These are phyloP conservation scores for Columba janthina DNA, from an alignment of 2,113 vertebrate species.

Conservation along the genomic window DNA sequence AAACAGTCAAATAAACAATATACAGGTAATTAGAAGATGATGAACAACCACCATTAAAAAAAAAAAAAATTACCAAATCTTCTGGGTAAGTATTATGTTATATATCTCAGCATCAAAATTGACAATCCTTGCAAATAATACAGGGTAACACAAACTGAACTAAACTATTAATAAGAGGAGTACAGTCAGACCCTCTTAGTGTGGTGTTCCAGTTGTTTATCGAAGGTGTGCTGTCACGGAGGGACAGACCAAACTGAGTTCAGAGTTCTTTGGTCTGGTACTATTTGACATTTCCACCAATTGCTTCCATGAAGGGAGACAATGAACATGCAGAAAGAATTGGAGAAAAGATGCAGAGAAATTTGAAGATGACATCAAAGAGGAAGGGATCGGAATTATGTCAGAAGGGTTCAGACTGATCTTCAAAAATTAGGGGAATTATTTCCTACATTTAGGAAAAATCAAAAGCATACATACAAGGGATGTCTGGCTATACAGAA, in stretches of 20 bases:
- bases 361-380: neutral
- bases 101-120: neutral
- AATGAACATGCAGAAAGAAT: neutral
- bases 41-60: neutral
- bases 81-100: neutral
- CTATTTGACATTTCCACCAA: neutral
- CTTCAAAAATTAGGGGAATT: neutral
- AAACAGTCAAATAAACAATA: neutral
- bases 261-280: neutral
- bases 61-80: neutral
- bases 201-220: neutral
- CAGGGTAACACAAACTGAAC: neutral
- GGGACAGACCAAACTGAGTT: neutral
- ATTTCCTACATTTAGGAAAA: neutral
- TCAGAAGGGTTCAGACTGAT: neutral
- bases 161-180: neutral
- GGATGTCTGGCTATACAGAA: neutral
- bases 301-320: neutral
- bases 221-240: neutral
- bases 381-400: neutral
- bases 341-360: neutral
- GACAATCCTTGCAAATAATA: neutral
- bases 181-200: neutral
- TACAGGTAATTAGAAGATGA: neutral
- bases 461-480: neutral